A percentile compares a stretch with the other conserved stretches of the same genome.
phyloP scores from a whole-genome alignment of 2,113 vertebrate species.

The Antennarius striatus region DNA sequence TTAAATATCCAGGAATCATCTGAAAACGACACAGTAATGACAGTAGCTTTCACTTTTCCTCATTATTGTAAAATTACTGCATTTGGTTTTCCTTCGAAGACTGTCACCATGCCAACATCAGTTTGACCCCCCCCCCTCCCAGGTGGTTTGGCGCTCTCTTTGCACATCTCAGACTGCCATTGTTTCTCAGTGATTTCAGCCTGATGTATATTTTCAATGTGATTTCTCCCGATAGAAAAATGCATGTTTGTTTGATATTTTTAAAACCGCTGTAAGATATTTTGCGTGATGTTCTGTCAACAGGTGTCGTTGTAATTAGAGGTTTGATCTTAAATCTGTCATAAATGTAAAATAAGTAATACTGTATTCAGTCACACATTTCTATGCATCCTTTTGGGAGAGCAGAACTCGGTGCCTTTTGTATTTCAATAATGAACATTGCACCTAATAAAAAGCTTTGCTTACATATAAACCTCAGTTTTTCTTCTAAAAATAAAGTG shows the following conservation, averaged over 20 bases:
- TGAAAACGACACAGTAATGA: too few species aligned
- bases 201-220: conserved; percentile 55
- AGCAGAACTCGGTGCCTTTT: conserved; percentile 46
- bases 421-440: conserved; percentile 51
- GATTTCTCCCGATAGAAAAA: conserved; percentile 18
- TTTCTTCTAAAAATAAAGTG: neutral
- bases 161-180: neutral
- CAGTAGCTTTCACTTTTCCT: neutral
- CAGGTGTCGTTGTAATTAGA: neutral
- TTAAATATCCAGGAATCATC: too few species aligned
- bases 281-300: conserved; percentile 5
- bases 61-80: too few species aligned
- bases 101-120: too few species aligned
- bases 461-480: conserved; percentile 36
- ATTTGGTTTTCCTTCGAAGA: too few species aligned
- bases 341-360: neutral
- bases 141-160: too few species aligned
- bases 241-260: conserved; percentile 16
- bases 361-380: conserved; percentile 15
- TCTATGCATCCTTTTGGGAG: conserved; percentile 19
- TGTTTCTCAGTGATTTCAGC: conserved; percentile 49
- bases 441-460: conserved; percentile 66
- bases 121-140: too few species aligned
- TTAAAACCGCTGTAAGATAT: neutral
- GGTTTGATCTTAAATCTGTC: conserved; percentile 7